phyloP scores from a whole-genome alignment of 1,140 invertebrate species.

The Radopholus similis region DNA sequence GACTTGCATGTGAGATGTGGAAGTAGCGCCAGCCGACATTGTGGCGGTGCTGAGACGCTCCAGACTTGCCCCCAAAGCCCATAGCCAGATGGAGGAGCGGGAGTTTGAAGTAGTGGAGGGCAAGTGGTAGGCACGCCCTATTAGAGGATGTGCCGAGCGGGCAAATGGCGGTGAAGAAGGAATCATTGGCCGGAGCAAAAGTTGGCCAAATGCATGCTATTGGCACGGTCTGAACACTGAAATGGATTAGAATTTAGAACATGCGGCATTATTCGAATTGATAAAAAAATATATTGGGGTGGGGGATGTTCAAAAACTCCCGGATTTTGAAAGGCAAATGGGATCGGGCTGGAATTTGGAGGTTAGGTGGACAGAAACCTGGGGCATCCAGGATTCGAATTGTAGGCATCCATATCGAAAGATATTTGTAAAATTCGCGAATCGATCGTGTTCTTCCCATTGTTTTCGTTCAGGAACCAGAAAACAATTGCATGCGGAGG shows the following conservation, averaged over 20 bases:
- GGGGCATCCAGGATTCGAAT: too few relatives aligned
- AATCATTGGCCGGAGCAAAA: neutral
- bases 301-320: neutral
- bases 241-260: too few relatives aligned
- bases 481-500: too few relatives aligned
- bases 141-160: neutral
- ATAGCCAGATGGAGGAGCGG: neutral
- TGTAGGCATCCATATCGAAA: too few relatives aligned
- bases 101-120: neutral
- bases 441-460: too few relatives aligned
- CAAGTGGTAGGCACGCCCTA: neutral
- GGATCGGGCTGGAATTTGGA: neutral
- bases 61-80: neutral
- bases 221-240: too few relatives aligned
- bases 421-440: too few relatives aligned
- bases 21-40: neutral
- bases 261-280: neutral
- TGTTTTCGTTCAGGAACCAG: too few relatives aligned
- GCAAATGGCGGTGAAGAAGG: neutral
- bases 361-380: neutral
- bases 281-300: neutral
- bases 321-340: neutral
- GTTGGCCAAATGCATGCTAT: too few relatives aligned
- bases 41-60: neutral
- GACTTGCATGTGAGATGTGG: neutral